Percentiles rank a stretch among this genome's conserved stretches.
phyloP scores from a whole-genome alignment of 2,797 vertebrate species.

The Coregonus suidteri region DNA sequence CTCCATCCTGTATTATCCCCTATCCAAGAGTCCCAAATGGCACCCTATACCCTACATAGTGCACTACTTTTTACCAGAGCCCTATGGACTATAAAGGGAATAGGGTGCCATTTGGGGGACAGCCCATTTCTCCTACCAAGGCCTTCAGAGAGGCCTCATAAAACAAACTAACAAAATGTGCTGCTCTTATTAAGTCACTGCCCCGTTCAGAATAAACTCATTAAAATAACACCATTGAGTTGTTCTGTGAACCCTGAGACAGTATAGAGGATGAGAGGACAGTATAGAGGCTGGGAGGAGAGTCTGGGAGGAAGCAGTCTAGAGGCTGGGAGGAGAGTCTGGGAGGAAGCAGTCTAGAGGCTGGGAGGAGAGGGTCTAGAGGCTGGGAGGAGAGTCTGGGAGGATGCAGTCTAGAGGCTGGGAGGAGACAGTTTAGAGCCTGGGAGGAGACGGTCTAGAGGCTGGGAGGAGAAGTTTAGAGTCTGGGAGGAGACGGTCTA shows the following conservation, averaged over 20 bases:
- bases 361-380: too few species aligned
- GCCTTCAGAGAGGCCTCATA: not conserved
- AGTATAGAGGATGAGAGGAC: not conserved
- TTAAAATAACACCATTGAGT: not conserved
- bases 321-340: too few species aligned
- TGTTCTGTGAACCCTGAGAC: not conserved
- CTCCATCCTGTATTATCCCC: too few species aligned
- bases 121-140: not conserved
- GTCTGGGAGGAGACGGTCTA: too few species aligned
- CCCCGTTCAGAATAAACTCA: constrained; percentile 3
- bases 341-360: too few species aligned
- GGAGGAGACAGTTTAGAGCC: too few species aligned
- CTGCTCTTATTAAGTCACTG: not conserved
- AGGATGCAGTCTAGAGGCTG: too few species aligned
- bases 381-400: too few species aligned
- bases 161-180: not conserved
- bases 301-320: too few species aligned
- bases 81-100: not conserved
- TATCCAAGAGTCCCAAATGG: too few species aligned
- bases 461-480: too few species aligned
- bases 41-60: not conserved
- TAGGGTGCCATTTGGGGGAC: not conserved
- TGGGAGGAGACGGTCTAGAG: too few species aligned
- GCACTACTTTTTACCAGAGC: not conserved
- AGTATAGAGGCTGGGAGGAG: not conserved